Percentiles rank a stretch among this genome's conserved stretches.
These are phyloP conservation scores for Oreotrochilus melanogaster DNA, from an alignment of 2,113 vertebrate genomes.

Conservation along the genomic window DNA sequence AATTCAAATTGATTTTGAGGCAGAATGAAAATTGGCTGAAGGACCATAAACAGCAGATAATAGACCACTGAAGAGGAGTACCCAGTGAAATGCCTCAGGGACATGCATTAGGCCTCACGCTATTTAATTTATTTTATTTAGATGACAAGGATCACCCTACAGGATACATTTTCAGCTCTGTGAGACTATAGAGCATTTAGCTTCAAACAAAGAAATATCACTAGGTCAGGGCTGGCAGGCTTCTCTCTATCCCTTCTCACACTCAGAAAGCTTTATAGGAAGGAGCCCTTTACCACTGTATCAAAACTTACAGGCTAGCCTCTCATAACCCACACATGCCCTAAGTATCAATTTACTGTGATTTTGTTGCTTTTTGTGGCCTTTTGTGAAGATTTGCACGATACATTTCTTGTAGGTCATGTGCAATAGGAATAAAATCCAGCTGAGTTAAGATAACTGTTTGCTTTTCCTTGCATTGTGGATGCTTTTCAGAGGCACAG, in stretches of 20 bases:
- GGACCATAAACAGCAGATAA: constrained; percentile 16
- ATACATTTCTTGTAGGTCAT: neutral
- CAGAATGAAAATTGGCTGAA: neutral
- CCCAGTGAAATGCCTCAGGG: neutral
- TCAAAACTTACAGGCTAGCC: neutral
- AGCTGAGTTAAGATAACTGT: neutral
- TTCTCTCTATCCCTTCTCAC: neutral
- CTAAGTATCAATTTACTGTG: neutral
- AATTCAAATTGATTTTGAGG: constrained; percentile 21
- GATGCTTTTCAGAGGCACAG: neutral
- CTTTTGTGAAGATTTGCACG: neutral
- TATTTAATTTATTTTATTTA: constrained; percentile 15
- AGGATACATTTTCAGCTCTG: neutral
- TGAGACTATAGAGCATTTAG: neutral
- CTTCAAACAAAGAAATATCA: neutral
- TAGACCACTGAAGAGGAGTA: neutral
- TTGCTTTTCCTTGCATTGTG: neutral
- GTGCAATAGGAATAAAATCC: neutral
- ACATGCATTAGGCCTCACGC: neutral
- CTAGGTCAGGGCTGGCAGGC: neutral
- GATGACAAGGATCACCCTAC: neutral
- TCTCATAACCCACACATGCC: neutral
- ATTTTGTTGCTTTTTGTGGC: neutral
- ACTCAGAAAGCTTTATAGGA: neutral
- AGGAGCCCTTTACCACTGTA: neutral